A percentile compares a stretch with the other conserved stretches of the same genome.
Evolutionary conservation across 2,113 vertebrate genomes (phyloP).

Genomic region (Grallaria varia): DNA sequence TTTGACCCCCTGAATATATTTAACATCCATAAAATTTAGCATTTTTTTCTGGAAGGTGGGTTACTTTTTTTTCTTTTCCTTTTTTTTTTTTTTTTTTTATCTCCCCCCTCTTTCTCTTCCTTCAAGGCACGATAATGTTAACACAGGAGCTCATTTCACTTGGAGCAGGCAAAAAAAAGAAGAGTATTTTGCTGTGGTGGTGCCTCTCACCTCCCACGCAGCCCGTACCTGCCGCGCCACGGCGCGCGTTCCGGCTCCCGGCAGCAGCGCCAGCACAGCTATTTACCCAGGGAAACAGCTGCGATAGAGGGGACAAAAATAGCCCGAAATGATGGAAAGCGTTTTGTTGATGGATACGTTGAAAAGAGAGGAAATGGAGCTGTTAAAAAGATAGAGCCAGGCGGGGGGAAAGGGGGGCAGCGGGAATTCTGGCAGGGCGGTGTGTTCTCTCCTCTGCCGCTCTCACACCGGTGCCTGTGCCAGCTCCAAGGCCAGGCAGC

Average conservation of each 20-base stretch:
- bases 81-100: neutral
- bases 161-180: neutral
- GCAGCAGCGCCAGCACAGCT: constrained; percentile 75
- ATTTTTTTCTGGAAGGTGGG: neutral
- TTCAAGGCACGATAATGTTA: neutral
- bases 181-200: neutral
- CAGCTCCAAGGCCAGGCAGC: neutral
- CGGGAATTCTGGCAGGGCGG: neutral
- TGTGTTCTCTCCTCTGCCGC: neutral
- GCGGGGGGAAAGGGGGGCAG: neutral
- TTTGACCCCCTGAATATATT: neutral
- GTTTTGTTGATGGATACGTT: constrained; percentile 46
- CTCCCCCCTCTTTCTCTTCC: neutral
- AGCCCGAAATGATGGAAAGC: constrained; percentile 69
- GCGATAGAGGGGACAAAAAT: constrained; percentile 84
- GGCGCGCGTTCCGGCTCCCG: neutral
- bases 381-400: constrained; percentile 59
- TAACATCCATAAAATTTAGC: neutral
- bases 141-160: neutral
- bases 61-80: neutral
- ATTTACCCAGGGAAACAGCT: constrained; percentile 76
- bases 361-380: constrained; percentile 75
- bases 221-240: neutral
- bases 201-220: neutral
- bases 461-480: neutral